Percentiles rank a stretch among this genome's conserved stretches.
Evolutionary conservation across 2,888 invertebrate species (phyloP).

Genomic region (Unio delphinus): DNA sequence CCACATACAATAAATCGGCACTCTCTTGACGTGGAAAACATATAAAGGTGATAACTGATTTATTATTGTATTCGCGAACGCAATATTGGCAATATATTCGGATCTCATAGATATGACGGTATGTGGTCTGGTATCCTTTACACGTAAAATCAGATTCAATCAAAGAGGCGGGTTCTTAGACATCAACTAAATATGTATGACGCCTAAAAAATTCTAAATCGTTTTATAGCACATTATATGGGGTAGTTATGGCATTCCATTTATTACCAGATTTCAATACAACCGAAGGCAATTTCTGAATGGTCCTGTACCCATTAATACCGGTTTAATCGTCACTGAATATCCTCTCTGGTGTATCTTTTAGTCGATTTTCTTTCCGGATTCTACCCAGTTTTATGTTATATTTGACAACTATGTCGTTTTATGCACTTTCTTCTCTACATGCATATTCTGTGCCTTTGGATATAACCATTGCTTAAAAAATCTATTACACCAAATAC

Average conservation of each 20-base stretch:
- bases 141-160: no score
- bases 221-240: no score
- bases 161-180: no score
- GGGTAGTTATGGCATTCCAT: no score
- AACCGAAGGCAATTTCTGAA: no score
- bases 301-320: slow-evolving; percentile 8
- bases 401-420: slow-evolving; percentile 15
- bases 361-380: slow-evolving; percentile 7
- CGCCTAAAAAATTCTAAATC: no score
- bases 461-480: slow-evolving; percentile 20
- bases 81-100: slow-evolving; percentile 20
- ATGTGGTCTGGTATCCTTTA: slow-evolving; percentile 9
- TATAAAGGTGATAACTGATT: slow-evolving; percentile 24
- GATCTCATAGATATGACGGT: slow-evolving; percentile 16
- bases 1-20: slow-evolving; percentile 13
- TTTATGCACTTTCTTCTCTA: slow-evolving; percentile 19
- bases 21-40: slow-evolving; percentile 26
- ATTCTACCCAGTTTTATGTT: slow-evolving; percentile 13
- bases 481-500: slow-evolving; percentile 27
- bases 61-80: slow-evolving; percentile 16
- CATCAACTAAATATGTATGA: no score
- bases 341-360: slow-evolving; percentile 16
- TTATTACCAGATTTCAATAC: no score
- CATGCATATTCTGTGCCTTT: slow-evolving; percentile 15
- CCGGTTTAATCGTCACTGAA: slow-evolving; percentile 30